These are phyloP conservation scores for Trachemys scripta DNA, from an alignment of 2,113 vertebrate species.

Conservation along the genomic window DNA sequence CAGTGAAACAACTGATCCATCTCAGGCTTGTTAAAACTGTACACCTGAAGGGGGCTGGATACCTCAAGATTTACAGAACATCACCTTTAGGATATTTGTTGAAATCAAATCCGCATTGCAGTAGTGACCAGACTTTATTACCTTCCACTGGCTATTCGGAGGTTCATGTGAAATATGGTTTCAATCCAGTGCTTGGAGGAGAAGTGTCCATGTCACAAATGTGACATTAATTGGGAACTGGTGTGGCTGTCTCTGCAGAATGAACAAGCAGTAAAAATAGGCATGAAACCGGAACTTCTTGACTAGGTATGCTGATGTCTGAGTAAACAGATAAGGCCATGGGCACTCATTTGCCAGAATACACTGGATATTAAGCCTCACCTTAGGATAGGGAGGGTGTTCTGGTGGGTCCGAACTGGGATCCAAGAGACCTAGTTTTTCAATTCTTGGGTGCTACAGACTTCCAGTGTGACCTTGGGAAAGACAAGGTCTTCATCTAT, in stretches of 20 bases:
- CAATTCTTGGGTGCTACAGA: neutral
- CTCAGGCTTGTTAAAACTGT: neutral
- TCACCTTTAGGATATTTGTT: neutral
- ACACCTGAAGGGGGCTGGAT: neutral
- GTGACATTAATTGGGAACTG: neutral
- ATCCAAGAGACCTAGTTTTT: neutral
- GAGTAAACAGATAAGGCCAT: neutral
- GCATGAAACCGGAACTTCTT: neutral
- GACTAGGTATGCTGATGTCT: neutral
- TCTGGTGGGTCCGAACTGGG: neutral
- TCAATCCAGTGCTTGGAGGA: neutral
- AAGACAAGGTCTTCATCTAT: neutral
- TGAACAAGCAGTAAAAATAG: neutral
- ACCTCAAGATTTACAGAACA: neutral
- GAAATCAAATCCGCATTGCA: neutral
- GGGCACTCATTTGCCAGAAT: neutral
- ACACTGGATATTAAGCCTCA: neutral
- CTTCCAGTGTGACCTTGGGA: accelerated
- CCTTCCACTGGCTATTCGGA: neutral
- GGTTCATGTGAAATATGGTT: neutral
- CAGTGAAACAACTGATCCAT: neutral
- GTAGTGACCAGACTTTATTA: neutral
- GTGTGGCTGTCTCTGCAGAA: neutral
- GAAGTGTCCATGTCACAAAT: neutral
- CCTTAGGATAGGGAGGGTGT: neutral